Evolutionary conservation across 1,140 invertebrate genomes (phyloP).

Genomic region (Bacillus rossius): DNA sequence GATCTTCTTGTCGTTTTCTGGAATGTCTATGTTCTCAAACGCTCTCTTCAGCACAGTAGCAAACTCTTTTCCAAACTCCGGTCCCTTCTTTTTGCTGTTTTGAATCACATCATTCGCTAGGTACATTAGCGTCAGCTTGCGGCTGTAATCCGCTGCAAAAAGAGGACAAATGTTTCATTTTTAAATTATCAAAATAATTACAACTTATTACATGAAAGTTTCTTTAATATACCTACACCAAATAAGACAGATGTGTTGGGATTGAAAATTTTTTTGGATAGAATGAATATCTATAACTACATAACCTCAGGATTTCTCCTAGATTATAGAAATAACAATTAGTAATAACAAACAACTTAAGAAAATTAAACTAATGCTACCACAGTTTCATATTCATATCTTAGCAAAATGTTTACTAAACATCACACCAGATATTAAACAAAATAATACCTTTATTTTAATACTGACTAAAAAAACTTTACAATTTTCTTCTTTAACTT

Average conservation of each 20-base stretch:
- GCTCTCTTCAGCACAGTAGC: constrained; percentile 67
- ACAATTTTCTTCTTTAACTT: too few relatives aligned
- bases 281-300: too few relatives aligned
- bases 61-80: constrained; percentile 90
- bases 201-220: neutral
- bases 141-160: constrained; percentile 73
- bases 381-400: too few relatives aligned
- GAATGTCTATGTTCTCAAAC: constrained; percentile 71
- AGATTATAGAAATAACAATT: too few relatives aligned
- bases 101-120: constrained; percentile 98
- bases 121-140: constrained; percentile 93
- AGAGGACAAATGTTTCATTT: constrained; percentile 11
- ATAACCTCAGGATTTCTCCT: too few relatives aligned
- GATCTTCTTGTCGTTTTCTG: constrained; percentile 66
- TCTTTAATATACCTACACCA: neutral
- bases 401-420: too few relatives aligned
- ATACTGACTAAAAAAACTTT: neutral
- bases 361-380: too few relatives aligned
- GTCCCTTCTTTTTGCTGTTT: constrained; percentile 96
- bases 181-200: neutral
- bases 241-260: too few relatives aligned
- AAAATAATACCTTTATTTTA: neutral
- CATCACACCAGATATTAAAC: neutral
- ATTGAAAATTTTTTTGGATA: too few relatives aligned
- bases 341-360: too few relatives aligned